Percentiles rank a stretch among this genome's conserved stretches.
phyloP scores from a whole-genome alignment of 2,797 vertebrate species.

The Pangasius larnaudii region DNA sequence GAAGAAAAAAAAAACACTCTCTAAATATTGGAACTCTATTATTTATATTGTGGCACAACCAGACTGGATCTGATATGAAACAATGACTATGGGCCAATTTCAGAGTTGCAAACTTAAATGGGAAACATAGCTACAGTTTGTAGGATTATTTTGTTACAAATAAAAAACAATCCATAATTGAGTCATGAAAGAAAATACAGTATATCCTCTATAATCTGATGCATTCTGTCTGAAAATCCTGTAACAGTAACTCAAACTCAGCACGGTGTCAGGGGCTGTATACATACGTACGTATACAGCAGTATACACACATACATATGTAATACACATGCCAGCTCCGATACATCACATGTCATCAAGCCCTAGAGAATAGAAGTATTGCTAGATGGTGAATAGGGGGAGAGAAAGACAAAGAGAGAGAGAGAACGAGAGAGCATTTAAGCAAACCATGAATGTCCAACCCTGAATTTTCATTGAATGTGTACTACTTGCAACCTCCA shows the following conservation, averaged over 20 bases:
- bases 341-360: not conserved
- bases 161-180: not conserved
- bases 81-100: not conserved
- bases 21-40: not conserved
- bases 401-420: not conserved
- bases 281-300: not conserved
- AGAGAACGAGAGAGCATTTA: not conserved
- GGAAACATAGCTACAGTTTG: not conserved
- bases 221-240: not conserved
- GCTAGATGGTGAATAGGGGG: too few species aligned
- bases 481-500: not conserved
- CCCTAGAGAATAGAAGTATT: not conserved
- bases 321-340: not conserved
- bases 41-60: not conserved
- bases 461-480: not conserved
- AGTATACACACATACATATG: too few species aligned
- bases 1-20: constrained; percentile 3
- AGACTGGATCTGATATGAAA: not conserved
- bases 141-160: not conserved
- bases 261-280: not conserved
- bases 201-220: not conserved
- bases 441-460: not conserved
- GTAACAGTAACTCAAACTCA: not conserved
- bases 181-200: not conserved
- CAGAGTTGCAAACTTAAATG: not conserved